Evolutionary conservation across 1,140 invertebrate species (phyloP).

Genomic region (Caenorhabditis remanei): DNA sequence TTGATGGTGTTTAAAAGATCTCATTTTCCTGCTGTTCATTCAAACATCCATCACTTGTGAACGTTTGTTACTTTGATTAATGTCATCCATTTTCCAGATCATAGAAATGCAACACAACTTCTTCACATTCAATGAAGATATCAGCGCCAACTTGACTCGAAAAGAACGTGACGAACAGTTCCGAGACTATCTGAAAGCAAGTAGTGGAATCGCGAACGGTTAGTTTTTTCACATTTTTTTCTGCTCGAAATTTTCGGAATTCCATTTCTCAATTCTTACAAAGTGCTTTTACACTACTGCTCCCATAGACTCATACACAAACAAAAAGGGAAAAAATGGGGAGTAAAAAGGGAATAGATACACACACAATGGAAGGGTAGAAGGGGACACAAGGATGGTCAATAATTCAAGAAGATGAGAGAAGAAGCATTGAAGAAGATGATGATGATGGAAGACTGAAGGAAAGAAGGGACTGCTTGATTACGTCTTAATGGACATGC

Average conservation of each 20-base stretch:
- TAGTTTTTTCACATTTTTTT: neutral
- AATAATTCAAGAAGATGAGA: conserved; percentile 31
- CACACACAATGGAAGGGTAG: neutral
- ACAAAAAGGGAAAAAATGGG: neutral
- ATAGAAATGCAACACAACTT: conserved; percentile 43
- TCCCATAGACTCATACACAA: neutral
- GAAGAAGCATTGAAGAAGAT: neutral
- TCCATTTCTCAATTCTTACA: neutral
- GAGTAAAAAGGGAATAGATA: neutral
- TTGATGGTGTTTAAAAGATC: too few species aligned
- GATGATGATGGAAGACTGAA: neutral
- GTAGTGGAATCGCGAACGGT: conserved; percentile 3
- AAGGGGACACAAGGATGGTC: neutral
- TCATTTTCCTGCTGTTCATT: too few species aligned
- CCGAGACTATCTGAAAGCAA: neutral
- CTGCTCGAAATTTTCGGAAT: neutral
- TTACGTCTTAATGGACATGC: conserved; percentile 37
- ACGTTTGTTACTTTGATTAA: neutral
- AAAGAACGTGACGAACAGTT: conserved; percentile 17
- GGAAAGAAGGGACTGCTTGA: neutral
- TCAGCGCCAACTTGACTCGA: neutral
- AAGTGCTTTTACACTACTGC: neutral
- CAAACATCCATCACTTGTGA: too few species aligned
- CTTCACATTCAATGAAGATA: conserved; percentile 40
- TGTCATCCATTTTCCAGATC: neutral